phyloP scores from a whole-genome alignment of 2,888 invertebrate species.

The Smittia sp. region DNA sequence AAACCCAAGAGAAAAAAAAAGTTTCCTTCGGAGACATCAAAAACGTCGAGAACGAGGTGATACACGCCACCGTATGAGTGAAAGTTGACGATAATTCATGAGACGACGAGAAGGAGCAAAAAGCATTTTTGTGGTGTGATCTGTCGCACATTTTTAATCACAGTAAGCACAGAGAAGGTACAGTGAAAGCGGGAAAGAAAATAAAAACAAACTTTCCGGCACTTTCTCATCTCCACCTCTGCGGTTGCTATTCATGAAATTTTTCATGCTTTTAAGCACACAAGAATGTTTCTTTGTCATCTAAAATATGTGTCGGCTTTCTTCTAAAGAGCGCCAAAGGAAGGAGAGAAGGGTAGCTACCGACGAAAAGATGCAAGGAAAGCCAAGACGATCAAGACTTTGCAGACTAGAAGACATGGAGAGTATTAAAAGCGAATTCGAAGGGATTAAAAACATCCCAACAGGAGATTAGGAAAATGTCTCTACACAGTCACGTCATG shows the following conservation, averaged over 20 bases:
- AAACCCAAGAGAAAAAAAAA: too few relatives aligned
- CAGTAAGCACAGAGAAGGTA: neutral
- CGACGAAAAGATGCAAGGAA: too few relatives aligned
- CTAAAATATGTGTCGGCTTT: too few relatives aligned
- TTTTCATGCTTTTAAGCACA: neutral
- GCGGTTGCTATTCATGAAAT: neutral
- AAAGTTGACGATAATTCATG: neutral
- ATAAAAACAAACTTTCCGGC: neutral
- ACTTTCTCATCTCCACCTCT: neutral
- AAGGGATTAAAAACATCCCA: neutral
- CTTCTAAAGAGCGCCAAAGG: too few relatives aligned
- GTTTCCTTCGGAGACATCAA: too few relatives aligned
- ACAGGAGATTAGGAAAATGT: neutral
- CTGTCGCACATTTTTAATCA: neutral
- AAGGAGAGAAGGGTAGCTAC: too few relatives aligned
- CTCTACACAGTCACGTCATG: neutral
- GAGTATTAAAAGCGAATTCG: neutral
- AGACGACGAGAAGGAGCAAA: neutral
- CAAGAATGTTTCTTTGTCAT: too few relatives aligned
- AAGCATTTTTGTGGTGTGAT: neutral
- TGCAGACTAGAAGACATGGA: neutral
- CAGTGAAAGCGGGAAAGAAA: neutral
- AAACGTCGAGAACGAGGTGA: too few relatives aligned
- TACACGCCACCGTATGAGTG: neutral
- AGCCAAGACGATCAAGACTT: too few relatives aligned